A percentile compares a stretch with the other conserved stretches of the same genome.
Conservation (phyloP, 2,113 vertebrate species). For the Rhinolophus sinicus region DNA sequence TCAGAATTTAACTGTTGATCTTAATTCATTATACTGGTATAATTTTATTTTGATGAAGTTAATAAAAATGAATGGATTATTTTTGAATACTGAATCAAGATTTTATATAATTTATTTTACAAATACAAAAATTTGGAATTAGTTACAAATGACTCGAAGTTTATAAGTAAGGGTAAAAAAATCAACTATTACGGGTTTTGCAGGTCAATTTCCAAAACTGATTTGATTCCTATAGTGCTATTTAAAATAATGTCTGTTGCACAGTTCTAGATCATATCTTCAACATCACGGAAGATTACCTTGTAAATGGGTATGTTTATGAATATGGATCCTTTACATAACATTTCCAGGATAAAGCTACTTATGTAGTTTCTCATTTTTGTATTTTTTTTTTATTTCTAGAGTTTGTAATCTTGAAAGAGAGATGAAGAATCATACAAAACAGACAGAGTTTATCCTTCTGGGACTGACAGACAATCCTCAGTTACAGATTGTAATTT, state of each 20-base stretch:
- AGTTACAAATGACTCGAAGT: background rate
- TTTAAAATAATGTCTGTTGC: background rate
- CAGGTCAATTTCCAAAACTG: background rate
- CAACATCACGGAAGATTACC: background rate
- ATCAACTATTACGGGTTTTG: background rate
- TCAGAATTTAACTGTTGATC: background rate
- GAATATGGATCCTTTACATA: background rate
- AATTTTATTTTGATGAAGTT: background rate
- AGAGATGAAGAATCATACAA: slow-evolving; percentile 63
- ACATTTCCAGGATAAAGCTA: background rate
- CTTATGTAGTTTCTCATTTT: background rate
- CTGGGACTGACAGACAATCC: slow-evolving; percentile 58
- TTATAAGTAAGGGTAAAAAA: background rate
- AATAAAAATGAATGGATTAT: background rate
- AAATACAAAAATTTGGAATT: background rate
- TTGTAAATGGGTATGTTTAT: background rate
- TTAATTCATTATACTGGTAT: background rate
- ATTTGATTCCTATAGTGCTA: background rate
- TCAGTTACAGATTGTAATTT: slow-evolving; percentile 37
- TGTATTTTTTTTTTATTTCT: slow-evolving; percentile 43
- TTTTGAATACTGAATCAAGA: background rate
- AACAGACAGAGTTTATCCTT: slow-evolving; percentile 50
- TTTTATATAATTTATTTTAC: background rate
- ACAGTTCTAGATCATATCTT: background rate
- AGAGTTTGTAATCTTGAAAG: slow-evolving; percentile 26